A percentile compares a stretch with the other conserved stretches of the same genome.
phyloP scores from a whole-genome alignment of 2,113 vertebrate species.

The Orthonyx spaldingii region DNA sequence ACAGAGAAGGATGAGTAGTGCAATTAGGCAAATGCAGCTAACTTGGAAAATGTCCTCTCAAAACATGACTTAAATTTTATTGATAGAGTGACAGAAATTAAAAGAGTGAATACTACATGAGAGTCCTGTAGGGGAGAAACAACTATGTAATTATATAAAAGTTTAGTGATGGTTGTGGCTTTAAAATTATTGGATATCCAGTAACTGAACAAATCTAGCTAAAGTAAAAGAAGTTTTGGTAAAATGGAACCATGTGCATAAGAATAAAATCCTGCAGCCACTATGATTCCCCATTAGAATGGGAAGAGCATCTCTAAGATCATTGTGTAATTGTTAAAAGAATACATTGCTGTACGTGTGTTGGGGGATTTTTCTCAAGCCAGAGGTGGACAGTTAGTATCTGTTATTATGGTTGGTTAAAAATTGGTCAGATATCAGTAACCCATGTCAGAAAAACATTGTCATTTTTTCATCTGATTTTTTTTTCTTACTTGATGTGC shows the following conservation, averaged over 20 bases:
- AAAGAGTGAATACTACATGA: not conserved
- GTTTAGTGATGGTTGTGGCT: not conserved
- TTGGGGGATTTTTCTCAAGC: not conserved
- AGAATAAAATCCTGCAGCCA: not conserved
- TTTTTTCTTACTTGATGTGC: not conserved
- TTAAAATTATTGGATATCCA: not conserved
- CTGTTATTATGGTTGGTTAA: not conserved
- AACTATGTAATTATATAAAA: not conserved
- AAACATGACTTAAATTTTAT: not conserved
- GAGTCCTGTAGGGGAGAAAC: not conserved
- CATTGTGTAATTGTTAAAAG: not conserved
- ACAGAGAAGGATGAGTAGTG: not conserved
- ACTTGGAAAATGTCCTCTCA: not conserved
- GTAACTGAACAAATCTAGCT: not conserved
- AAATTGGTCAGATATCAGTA: not conserved
- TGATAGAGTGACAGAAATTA: not conserved
- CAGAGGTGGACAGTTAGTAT: not conserved
- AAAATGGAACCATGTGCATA: not conserved
- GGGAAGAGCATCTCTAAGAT: not conserved
- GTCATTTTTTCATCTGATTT: not conserved
- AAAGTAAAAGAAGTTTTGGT: not conserved
- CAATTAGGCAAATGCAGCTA: accelerated
- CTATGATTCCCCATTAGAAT: not conserved
- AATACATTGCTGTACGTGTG: not conserved
- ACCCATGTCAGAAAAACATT: not conserved